phyloP scores from a whole-genome alignment of 2,888 invertebrate species.

The Nezara viridula region DNA sequence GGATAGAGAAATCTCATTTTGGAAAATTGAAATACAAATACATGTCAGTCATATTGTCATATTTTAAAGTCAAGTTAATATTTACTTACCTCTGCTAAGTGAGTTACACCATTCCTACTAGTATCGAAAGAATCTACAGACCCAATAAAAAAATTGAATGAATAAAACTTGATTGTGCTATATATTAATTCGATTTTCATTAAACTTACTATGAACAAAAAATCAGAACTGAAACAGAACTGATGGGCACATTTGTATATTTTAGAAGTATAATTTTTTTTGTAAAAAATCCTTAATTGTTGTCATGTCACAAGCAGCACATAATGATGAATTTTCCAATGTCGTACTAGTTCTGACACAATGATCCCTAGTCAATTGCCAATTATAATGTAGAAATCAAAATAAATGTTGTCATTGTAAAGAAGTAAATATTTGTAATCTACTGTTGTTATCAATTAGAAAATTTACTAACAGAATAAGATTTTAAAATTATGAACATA shows the following conservation, averaged over 20 bases:
- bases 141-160: not conserved
- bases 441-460: conserved; percentile 47
- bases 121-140: not conserved
- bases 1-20: not conserved
- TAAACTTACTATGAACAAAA: not conserved
- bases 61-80: not conserved
- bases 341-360: conserved; percentile 53
- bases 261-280: not conserved
- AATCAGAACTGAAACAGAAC: conserved; percentile 20
- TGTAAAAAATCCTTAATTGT: conserved; percentile 42
- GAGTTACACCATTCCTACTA: not conserved
- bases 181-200: not conserved
- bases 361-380: conserved; percentile 58
- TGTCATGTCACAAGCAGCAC: conserved; percentile 32
- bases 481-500: conserved; percentile 36
- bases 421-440: conserved; percentile 50
- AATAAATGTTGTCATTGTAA: conserved; percentile 57
- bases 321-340: conserved; percentile 11
- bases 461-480: conserved; percentile 45
- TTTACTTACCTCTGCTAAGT: not conserved
- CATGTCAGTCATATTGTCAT: not conserved
- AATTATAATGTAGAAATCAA: conserved; percentile 49
- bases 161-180: not conserved
- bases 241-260: conserved; percentile 48
- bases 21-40: not conserved